Percentiles rank a stretch among this genome's conserved stretches.
Evolutionary conservation across 2,113 vertebrate species (phyloP).

Genomic region (Dasyprocta punctata): DNA sequence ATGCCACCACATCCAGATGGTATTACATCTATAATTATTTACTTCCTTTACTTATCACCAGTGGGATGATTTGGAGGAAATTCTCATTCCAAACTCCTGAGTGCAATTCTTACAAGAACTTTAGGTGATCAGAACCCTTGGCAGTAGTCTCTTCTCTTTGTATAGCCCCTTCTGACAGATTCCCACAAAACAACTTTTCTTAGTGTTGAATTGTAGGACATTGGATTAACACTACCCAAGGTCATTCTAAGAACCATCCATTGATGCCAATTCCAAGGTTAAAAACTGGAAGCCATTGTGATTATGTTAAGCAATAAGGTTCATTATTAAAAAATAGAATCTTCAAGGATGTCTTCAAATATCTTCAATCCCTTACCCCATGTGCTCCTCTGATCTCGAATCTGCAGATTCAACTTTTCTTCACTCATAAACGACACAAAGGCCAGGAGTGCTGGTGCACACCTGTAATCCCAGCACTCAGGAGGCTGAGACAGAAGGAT

Average conservation of each 20-base stretch:
- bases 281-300: not conserved
- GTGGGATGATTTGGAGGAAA: not conserved
- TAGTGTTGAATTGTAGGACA: not conserved
- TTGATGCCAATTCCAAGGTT: not conserved
- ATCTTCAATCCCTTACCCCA: not conserved
- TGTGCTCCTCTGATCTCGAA: not conserved
- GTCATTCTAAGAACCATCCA: not conserved
- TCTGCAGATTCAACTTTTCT: not conserved
- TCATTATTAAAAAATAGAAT: not conserved
- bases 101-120: not conserved
- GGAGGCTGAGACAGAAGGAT: no score
- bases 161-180: not conserved
- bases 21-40: not conserved
- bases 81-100: not conserved
- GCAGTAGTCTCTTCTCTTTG: not conserved
- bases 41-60: not conserved
- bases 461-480: no score
- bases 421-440: not conserved
- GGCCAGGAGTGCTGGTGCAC: no score
- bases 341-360: not conserved
- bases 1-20: not conserved
- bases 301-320: not conserved
- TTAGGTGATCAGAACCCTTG: not conserved
- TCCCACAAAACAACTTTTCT: not conserved
- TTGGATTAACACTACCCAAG: not conserved